phyloP scores from a whole-genome alignment of 2,888 invertebrate genomes.

The Morinoia aosen region DNA sequence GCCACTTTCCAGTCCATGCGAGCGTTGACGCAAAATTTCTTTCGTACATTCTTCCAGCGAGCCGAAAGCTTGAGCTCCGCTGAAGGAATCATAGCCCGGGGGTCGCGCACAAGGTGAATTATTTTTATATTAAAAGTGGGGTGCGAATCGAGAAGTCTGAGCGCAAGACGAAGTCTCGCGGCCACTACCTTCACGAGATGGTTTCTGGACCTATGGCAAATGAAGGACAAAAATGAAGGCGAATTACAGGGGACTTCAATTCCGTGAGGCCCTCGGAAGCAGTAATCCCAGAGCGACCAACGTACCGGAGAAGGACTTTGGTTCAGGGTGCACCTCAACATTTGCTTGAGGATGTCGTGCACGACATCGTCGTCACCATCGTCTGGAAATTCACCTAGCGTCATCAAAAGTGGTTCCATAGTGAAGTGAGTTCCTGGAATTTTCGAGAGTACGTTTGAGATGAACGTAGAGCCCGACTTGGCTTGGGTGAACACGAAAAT shows the following conservation, averaged over 20 bases:
- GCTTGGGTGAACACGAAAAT: neutral
- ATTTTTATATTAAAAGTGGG: neutral
- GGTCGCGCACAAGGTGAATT: neutral
- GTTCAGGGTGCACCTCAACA: neutral
- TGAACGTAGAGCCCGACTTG: neutral
- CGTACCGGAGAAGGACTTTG: neutral
- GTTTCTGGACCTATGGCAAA: neutral
- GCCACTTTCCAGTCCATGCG: neutral
- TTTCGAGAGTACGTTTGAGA: neutral
- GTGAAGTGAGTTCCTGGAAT: neutral
- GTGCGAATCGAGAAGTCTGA: neutral
- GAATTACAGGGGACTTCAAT: neutral
- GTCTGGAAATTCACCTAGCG: neutral
- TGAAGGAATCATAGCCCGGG: neutral
- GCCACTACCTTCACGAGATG: neutral
- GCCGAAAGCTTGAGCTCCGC: neutral
- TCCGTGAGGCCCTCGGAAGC: neutral
- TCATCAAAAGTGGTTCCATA: neutral
- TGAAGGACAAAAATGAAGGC: neutral
- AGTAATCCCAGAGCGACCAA: conserved; percentile 1
- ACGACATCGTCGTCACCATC: neutral
- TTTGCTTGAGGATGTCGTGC: neutral
- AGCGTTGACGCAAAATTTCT: neutral
- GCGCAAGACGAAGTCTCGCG: neutral
- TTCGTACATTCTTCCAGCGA: neutral